phyloP scores from a whole-genome alignment of 2,113 vertebrate species.

The Ictidomys tridecemlineatus region DNA sequence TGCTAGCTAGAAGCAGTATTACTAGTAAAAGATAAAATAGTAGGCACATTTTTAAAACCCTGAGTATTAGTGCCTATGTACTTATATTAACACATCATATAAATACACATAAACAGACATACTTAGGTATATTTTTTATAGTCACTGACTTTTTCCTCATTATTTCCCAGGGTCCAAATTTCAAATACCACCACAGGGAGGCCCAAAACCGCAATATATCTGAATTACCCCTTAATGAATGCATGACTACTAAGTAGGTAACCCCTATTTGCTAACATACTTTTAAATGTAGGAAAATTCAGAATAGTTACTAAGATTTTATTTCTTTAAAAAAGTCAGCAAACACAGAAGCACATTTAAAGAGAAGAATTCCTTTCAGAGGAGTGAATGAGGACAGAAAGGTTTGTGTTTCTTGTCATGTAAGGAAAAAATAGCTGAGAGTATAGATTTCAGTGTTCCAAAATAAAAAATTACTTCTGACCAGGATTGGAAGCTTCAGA shows the following conservation, averaged over 20 bases:
- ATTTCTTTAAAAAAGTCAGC: neutral
- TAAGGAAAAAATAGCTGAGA: slow-evolving; percentile 56
- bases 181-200: neutral
- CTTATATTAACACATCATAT: neutral
- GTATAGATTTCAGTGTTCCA: slow-evolving; percentile 69
- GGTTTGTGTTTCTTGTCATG: slow-evolving; percentile 71
- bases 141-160: neutral
- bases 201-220: neutral
- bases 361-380: neutral
- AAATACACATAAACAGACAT: neutral
- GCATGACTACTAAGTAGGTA: neutral
- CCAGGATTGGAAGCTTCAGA: slow-evolving; percentile 76
- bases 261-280: neutral
- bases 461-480: slow-evolving; percentile 71
- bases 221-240: neutral
- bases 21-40: neutral
- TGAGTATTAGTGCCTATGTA: neutral
- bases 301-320: neutral
- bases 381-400: neutral
- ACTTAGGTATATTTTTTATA: neutral
- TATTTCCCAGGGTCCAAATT: neutral
- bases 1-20: neutral
- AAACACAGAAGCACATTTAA: neutral
- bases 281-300: slow-evolving; percentile 29
- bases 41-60: neutral